Base-by-base conservation (phyloP, 2,113 vertebrate species). In the Nerophis lumbriciformis region DNA sequence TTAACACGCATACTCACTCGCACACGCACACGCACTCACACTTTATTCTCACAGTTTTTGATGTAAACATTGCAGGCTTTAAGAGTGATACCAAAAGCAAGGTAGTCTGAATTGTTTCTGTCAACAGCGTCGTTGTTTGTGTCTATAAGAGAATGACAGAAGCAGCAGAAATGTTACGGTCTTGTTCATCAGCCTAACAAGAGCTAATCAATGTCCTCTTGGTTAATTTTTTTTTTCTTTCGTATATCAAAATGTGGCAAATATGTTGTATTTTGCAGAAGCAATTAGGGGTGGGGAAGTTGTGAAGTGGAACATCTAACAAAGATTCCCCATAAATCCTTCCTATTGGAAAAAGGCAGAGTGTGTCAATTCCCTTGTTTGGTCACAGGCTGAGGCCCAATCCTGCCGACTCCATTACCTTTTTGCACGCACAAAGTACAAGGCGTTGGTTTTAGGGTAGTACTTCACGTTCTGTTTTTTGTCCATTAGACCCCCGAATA, bases 381-480 rank as follows among this genome's bases (percentile, higher is more conserved):
- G 64, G 53, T 67, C 76, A 78, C 71, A 77, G 76, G 60, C 37
- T 37, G 47, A 75, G 57, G 50, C 8, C 69, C 35, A 11, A 44
- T 73, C 65, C 57, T 65, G 54, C 54, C 53, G 71, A 65, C 60
- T 74, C 78, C 85, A 94, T 93, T 94, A 99, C 96, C 97, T 99
- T 83, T 99, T 99, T 38, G 96, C 97, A 44, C 95, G 91, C 64
- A 99, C 97, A 78, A 98, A 99, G 90, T 99, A 99, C 96, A 99
- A 94, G 92, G 96, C 96, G 62, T 99, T 99, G 66, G 95, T 98
- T 93, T 98, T 99, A 73, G 96, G 96, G 82, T 98, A 98, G 78
- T 98, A 99, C 85, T 99, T 98, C 68, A 97, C 95, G 78, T 98
- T 98, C 83, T 98, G 97, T 88, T 99, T 99, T 90, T 97, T 98